Base-by-base conservation (phyloP, 2,888 invertebrate species). In the Amaurobius ferox region DNA sequence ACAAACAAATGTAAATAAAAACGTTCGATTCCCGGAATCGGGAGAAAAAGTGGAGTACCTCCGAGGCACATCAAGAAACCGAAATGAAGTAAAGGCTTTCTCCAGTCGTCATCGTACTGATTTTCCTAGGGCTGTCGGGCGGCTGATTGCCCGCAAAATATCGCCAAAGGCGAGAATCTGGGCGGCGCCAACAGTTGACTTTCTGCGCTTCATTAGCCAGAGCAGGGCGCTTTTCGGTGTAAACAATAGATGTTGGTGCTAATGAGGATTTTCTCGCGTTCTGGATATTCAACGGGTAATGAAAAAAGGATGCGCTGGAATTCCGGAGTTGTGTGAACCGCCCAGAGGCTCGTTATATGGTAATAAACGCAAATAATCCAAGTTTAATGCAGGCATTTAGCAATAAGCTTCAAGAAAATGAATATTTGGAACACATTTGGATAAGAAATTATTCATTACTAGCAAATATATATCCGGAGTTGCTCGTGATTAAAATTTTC, bases 41-140 rank as follows among this genome's bases (percentile, higher is more conserved):
- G 61, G 26, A 76, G 76, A n/a, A n/a, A 39, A 66, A 76, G 66
- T 48, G 83, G 62, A 67, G 77, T 55, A 71, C 83, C 83, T 76
- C 77, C 72, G 77, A 55, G 83, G 71, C 83, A 76, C 77, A 85
- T 85, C 80, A 74, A 77, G 44, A 77, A 74, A 71, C 76, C 77
- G 44, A 71, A 85, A 77, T 85, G 77, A 77, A 85, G 83, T 77
- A 85, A 85, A 71, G 55, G 83, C 72, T 48, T 71, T 40, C 61
- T 66, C n/a, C 48, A 85, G 83, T 85, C 77, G 83, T 77, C 83
- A 85, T 85, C 64, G 83, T 61, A 85, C 83, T 77, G 83, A 85
- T 85, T 85, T 83, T 85, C 74, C 77, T 77, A 85, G 83, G 83
- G 83, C 77, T 85, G 83, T 76, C 76, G 64, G 71, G 67, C 72